These are phyloP conservation scores for Acromyrmex heyeri DNA, from an alignment of 1,140 invertebrate genomes.

Conservation along the genomic window DNA sequence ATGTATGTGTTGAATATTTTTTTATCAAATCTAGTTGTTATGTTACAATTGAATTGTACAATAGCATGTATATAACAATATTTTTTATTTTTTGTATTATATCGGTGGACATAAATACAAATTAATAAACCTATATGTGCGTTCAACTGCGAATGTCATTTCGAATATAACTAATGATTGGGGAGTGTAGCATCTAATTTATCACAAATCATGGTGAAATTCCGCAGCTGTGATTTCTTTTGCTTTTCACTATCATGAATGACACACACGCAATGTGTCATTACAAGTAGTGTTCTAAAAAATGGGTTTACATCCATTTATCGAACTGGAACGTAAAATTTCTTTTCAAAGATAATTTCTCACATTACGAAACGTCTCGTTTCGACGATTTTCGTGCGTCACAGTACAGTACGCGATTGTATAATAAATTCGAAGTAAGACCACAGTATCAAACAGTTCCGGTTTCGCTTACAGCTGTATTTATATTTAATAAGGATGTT, in stretches of 20 bases:
- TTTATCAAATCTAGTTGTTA: not conserved
- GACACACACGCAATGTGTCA: conserved; percentile 60
- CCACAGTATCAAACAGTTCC: not conserved
- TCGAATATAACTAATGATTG: not conserved
- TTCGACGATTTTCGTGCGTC: conserved; percentile 7
- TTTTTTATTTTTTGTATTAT: conserved; percentile 1
- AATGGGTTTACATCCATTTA: conserved; percentile 19
- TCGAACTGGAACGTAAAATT: conserved; percentile 49
- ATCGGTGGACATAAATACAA: not conserved
- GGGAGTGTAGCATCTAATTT: not conserved
- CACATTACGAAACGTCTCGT: conserved; percentile 46
- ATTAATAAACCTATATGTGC: conserved; percentile 1
- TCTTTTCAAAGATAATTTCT: conserved; percentile 39
- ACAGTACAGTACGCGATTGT: conserved; percentile 40
- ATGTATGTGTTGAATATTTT: not conserved
- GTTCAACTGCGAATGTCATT: not conserved
- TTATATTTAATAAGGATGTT: not conserved
- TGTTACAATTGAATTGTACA: not conserved
- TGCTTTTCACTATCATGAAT: conserved; percentile 35
- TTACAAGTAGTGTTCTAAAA: conserved; percentile 22
- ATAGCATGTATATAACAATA: not conserved
- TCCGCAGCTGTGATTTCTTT: conserved; percentile 1
- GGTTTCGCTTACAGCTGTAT: not conserved
- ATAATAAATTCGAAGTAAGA: conserved; percentile 25
- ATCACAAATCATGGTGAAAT: conserved; percentile 34